Percentiles rank a stretch among this genome's conserved stretches.
Conservation (phyloP, 2,113 vertebrate species). For the Embiotoca jacksoni region DNA sequence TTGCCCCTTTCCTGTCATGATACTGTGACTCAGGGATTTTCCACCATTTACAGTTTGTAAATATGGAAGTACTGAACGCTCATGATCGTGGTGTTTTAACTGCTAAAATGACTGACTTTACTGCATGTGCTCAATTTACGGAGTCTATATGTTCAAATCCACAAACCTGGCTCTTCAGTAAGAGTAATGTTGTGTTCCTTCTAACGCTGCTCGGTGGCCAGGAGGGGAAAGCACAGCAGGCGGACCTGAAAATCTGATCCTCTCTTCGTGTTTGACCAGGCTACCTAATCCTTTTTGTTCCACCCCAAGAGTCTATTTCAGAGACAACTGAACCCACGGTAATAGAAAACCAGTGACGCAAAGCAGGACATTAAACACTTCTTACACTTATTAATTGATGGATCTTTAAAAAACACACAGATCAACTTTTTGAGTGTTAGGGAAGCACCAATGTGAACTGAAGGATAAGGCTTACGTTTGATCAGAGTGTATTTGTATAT, state of each 20-base stretch:
- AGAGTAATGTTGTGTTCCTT: constrained; percentile 12
- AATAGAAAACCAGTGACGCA: constrained; percentile 77
- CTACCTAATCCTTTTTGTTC: constrained; percentile 76
- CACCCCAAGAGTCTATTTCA: constrained; percentile 67
- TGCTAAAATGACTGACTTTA: background rate
- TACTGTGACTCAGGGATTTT: constrained; percentile 78
- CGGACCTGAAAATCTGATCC: constrained; percentile 74
- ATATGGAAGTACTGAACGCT: constrained; percentile 63
- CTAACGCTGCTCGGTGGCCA: background rate
- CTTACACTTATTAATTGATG: constrained; percentile 79
- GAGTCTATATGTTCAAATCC: background rate
- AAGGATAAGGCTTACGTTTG: constrained; percentile 1
- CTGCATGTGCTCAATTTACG: too few relatives aligned
- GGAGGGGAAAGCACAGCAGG: constrained; percentile 53
- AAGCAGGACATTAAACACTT: constrained; percentile 67
- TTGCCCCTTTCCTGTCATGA: constrained; percentile 70
- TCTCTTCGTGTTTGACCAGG: constrained; percentile 53
- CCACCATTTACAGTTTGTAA: constrained; percentile 67
- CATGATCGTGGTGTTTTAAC: background rate
- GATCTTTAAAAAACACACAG: constrained; percentile 24
- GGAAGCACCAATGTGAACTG: background rate
- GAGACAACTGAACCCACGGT: constrained; percentile 66
- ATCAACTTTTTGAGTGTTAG: constrained; percentile 25
- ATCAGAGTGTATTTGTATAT: too few relatives aligned
- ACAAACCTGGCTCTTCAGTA: background rate